Evolutionary conservation across 1,140 invertebrate genomes (phyloP), one percentile per base, ranked within the genome.

Genomic region (Diachasma alloeum): DNA sequence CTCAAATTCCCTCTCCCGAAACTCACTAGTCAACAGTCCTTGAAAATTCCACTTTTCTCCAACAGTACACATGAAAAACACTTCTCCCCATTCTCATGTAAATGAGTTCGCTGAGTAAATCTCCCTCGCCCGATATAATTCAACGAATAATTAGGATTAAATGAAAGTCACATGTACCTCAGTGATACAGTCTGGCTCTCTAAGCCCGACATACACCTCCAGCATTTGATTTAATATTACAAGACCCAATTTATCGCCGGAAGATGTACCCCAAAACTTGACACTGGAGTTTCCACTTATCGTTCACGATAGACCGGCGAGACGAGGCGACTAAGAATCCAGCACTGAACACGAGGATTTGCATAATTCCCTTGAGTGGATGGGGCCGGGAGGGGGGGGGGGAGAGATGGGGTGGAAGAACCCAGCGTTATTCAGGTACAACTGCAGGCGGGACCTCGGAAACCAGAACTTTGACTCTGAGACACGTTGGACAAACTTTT

Each of bases 321-420:
- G 26, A 36, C 74, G 66, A 56, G 22, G 67, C 36, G 72, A 63
- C n/a, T 74, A 74, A 74, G 22, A 56, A 24, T 63, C 72, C 56
- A 19, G 26, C 1, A 24, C 9, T 42, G 9, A 42, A 42, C n/a
- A 74, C 67, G 31, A 56, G 39, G 66, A 83, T 84, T 83, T 84
- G 80, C 83, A 83, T 84, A 84, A 81, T 76, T 75, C 53, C 74
- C 69, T 75, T 26, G 72, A 31, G 53, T 71, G 53, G 42, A 26
- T n/a, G 66, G 80, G 82, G 84, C 81, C 80, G 81, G 73, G 46
- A 37, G 36, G 67, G 79, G 81, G 83, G 84, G 83, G 81, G 83
- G 71, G 77, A 42, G 76, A 81, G 75, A 39, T 72, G 39, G 73
- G 67, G 71, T 26, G 26, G 11, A 67, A 24, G 24, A 26, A 36